Base-by-base conservation (phyloP, 23 tunicate genomes). In the Aplidium turbinatum region DNA sequence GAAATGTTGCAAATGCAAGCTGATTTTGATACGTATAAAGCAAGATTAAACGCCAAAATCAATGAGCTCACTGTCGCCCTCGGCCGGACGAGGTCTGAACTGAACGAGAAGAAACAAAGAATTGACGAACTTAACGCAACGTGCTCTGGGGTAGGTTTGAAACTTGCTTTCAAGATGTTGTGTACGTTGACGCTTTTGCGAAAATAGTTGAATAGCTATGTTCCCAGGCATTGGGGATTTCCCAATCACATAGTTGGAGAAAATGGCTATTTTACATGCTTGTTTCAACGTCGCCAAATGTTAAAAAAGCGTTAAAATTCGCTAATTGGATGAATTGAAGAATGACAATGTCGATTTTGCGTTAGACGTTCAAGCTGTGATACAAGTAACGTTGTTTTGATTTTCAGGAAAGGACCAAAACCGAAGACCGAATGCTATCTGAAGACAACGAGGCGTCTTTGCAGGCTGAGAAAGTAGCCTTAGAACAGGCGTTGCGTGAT, bases 1-100 rank as follows among this genome's bases (percentile, higher is more conserved):
- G 97, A 90, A 64, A 90, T 90, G 89, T 70, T 90, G 2, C 68
- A 82, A 64, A 83, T 90, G 89, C 90, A 90, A 65, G 73, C 89
- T 24, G 89, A 83, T 38, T 83, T 82, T 28, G 97, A 90, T 34
- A 33, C 68, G 9, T 89, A 90, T 29, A 90, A 83, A 52, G 85
- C 97, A 42, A 66, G 82, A 29, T 40, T 90, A 64, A 82, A 77
- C 34, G 70, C 88, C 1, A 63, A 57, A 47, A 77, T 90, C 34
- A 90, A 90, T 71, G 89, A 90, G 46, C 80, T 90, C 26, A 78
- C 89, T 1, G 89, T 90, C 35, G 81, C 81, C 19, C 57, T 68
- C 21, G 97, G 76, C 23, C 48, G 97, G 0, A 62, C 82, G 23
- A 69, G 73, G 71, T 56, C 85, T 19, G 70, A 68, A n/a, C 57